Percentiles rank a stretch among this genome's conserved stretches.
Evolutionary conservation across 2,113 vertebrate genomes (phyloP).

Genomic region (Cricetomys ansorgei): DNA sequence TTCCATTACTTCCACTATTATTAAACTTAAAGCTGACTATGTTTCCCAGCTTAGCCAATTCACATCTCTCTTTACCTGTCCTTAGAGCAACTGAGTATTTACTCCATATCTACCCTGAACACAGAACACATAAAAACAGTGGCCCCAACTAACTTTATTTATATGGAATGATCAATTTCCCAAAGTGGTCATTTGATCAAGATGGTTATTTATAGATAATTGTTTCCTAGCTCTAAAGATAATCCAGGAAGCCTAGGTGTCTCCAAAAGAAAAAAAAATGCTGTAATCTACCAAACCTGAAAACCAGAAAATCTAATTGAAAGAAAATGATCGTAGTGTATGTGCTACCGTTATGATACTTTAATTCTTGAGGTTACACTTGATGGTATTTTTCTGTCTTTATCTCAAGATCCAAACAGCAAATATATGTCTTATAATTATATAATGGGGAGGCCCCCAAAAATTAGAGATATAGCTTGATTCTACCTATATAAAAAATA

Average conservation of each 20-base stretch:
- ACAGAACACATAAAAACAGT: not conserved
- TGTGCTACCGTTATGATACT: not conserved
- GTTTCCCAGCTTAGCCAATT: not conserved
- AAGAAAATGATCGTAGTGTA: constrained; percentile 7
- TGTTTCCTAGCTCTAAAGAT: constrained; percentile 4
- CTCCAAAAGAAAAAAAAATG: not conserved
- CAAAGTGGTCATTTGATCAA: not conserved
- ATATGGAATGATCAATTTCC: not conserved
- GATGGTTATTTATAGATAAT: constrained; percentile 18
- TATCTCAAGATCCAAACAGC: constrained; percentile 28
- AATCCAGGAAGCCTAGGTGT: not conserved
- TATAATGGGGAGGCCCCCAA: not conserved
- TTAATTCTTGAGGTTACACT: not conserved
- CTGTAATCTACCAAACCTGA: not conserved
- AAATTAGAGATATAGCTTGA: not conserved
- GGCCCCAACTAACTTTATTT: not conserved
- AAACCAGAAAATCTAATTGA: not conserved
- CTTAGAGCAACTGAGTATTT: not conserved
- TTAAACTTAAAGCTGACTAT: not conserved
- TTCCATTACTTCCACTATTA: not conserved
- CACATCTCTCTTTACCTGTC: not conserved
- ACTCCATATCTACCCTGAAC: not conserved
- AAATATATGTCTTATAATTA: constrained; percentile 37
- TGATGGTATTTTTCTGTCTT: not conserved
- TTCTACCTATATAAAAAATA: not conserved